Conservation (phyloP, 2,113 vertebrate genomes). For the Spilogale gracilis region DNA sequence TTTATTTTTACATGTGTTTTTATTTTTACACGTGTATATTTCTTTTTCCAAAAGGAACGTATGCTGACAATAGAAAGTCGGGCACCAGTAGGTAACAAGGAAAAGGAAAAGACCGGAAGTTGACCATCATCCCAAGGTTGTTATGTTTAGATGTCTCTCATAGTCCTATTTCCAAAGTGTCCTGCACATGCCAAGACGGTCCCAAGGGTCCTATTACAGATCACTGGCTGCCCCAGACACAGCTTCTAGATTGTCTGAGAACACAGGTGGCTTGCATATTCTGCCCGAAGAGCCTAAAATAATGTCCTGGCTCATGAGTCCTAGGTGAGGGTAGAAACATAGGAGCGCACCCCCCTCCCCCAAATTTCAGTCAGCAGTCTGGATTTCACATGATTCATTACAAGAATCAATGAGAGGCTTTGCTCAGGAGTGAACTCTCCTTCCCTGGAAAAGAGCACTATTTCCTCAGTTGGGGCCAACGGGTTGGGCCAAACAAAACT, state of each 20-base stretch:
- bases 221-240: not conserved
- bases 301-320: not conserved
- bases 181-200: not conserved
- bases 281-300: not conserved
- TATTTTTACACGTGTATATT: not conserved
- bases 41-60: not conserved
- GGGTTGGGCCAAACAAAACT: constrained; percentile 57
- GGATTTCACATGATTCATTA: not conserved
- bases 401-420: accelerated
- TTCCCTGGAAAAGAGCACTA: not conserved
- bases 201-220: not conserved
- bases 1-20: not conserved
- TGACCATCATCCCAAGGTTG: not conserved
- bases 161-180: not conserved
- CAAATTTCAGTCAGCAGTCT: not conserved
- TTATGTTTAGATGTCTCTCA: not conserved
- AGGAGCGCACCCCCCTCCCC: not conserved
- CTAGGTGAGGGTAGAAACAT: not conserved
- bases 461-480: constrained; percentile 17
- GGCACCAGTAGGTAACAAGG: not conserved
- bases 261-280: not conserved
- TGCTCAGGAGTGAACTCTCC: not conserved
- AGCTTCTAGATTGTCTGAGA: not conserved
- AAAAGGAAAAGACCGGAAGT: not conserved
- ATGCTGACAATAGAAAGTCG: not conserved